phyloP scores from a whole-genome alignment of 2,888 invertebrate genomes.

The Drosophila hamatofila region DNA sequence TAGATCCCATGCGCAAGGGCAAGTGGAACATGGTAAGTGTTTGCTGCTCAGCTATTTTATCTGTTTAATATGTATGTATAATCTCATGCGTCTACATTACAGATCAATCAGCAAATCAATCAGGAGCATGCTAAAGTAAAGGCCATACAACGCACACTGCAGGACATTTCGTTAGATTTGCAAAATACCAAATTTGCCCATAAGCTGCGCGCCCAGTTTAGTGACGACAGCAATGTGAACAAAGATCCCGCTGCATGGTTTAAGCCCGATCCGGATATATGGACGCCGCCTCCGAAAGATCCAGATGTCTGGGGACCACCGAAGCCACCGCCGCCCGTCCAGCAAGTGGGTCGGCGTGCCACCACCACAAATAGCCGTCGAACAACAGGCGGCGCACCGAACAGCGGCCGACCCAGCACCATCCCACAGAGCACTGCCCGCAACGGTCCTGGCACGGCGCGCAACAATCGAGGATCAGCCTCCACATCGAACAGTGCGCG shows the following conservation, averaged over 20 bases:
- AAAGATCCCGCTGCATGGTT: slow-evolving; percentile 86
- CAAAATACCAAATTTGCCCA: slow-evolving; percentile 86
- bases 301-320: slow-evolving; percentile 95
- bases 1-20: slow-evolving; percentile 92
- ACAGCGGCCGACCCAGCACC: slow-evolving; percentile 72
- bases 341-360: slow-evolving; percentile 77
- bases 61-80: neutral
- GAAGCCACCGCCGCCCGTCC: slow-evolving; percentile 87
- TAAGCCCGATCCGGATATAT: slow-evolving; percentile 91
- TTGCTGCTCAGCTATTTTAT: neutral
- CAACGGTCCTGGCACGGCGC: slow-evolving; percentile 57
- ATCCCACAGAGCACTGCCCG: slow-evolving; percentile 79
- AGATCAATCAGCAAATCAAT: slow-evolving; percentile 95
- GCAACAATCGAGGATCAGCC: slow-evolving; percentile 56
- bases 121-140: slow-evolving; percentile 96
- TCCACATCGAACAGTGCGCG: slow-evolving; percentile 61
- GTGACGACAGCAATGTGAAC: slow-evolving; percentile 76
- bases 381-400: slow-evolving; percentile 21
- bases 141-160: slow-evolving; percentile 86
- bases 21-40: slow-evolving; percentile 93
- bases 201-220: slow-evolving; percentile 83
- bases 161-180: slow-evolving; percentile 85
- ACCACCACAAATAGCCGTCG: slow-evolving; percentile 71
- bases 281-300: slow-evolving; percentile 90
- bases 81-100: slow-evolving; percentile 17